Conservation (phyloP, 2,888 invertebrate species). For the Morpho achilles region DNA sequence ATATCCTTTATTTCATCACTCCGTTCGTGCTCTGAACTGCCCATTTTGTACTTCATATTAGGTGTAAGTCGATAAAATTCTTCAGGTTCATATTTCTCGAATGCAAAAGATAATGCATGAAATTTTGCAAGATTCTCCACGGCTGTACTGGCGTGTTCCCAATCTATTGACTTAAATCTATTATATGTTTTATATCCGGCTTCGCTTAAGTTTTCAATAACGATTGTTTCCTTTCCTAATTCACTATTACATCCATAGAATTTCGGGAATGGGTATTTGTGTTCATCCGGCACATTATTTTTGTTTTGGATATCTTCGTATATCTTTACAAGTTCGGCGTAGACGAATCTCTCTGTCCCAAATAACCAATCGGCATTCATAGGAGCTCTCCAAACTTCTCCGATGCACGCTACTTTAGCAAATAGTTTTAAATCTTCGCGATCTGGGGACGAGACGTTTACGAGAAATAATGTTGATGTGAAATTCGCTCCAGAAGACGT, state of each 20-base stretch:
- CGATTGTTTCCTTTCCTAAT: slow-evolving; percentile 42
- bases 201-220: slow-evolving; percentile 49
- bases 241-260: slow-evolving; percentile 42
- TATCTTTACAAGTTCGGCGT: slow-evolving; percentile 37
- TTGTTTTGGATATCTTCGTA: slow-evolving; percentile 41
- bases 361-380: slow-evolving; percentile 35
- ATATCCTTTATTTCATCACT: slow-evolving; percentile 19
- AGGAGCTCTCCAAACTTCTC: slow-evolving; percentile 37
- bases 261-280: slow-evolving; percentile 40
- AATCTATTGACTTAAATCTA: slow-evolving; percentile 47
- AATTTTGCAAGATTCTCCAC: slow-evolving; percentile 52
- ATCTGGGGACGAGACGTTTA: slow-evolving; percentile 32
- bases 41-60: slow-evolving; percentile 28
- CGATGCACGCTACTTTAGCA: slow-evolving; percentile 41
- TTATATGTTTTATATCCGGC: slow-evolving; percentile 44
- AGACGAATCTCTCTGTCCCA: slow-evolving; percentile 43
- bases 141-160: slow-evolving; percentile 47
- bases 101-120: slow-evolving; percentile 57
- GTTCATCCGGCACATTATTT: slow-evolving; percentile 34
- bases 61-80: slow-evolving; percentile 37
- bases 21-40: slow-evolving; percentile 1
- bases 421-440: slow-evolving; percentile 34
- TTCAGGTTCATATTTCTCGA: slow-evolving; percentile 39
- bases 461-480: slow-evolving; percentile 40
- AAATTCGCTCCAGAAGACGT: slow-evolving; percentile 47